These are phyloP conservation scores for Nemapogon koenigi DNA, from an alignment of 2,888 invertebrate species.

Conservation along the genomic window DNA sequence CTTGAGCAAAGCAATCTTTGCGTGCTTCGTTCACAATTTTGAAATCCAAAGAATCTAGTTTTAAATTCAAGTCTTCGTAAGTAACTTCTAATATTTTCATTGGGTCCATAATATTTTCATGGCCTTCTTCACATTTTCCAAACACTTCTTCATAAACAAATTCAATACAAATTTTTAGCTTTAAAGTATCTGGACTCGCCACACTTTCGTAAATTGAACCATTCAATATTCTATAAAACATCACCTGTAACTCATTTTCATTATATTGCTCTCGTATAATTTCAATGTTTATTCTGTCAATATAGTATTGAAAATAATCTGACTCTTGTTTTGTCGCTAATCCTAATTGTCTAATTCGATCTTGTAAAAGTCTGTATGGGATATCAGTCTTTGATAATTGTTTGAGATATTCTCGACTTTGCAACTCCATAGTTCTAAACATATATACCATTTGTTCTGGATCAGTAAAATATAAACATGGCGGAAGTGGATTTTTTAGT, in stretches of 20 bases:
- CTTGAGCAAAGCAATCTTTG: constrained; percentile 46
- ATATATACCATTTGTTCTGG: constrained; percentile 47
- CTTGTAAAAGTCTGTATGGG: constrained; percentile 34
- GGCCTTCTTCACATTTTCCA: constrained; percentile 55
- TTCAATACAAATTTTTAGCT: constrained; percentile 52
- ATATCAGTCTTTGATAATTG: constrained; percentile 43
- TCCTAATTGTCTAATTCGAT: constrained; percentile 40
- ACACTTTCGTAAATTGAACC: constrained; percentile 46
- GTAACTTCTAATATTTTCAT: constrained; percentile 54
- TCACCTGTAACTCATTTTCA: constrained; percentile 41
- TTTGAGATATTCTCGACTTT: constrained; percentile 51
- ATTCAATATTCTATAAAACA: constrained; percentile 47
- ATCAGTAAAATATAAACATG: constrained; percentile 33
- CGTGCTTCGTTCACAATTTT: constrained; percentile 47
- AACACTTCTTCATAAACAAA: constrained; percentile 54
- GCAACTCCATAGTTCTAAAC: constrained; percentile 51
- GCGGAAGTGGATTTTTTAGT: constrained; percentile 32
- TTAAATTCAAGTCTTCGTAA: constrained; percentile 52
- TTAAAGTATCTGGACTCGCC: constrained; percentile 42
- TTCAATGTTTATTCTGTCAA: constrained; percentile 37
- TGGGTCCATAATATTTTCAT: constrained; percentile 44
- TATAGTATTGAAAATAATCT: constrained; percentile 53
- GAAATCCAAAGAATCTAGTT: constrained; percentile 46
- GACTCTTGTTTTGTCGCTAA: constrained; percentile 37
- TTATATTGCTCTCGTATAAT: constrained; percentile 41